Evolutionary conservation across 2,888 invertebrate species (phyloP), one percentile per base, ranked within the genome.

Genomic region (Dyspetes luteomarginatus): DNA sequence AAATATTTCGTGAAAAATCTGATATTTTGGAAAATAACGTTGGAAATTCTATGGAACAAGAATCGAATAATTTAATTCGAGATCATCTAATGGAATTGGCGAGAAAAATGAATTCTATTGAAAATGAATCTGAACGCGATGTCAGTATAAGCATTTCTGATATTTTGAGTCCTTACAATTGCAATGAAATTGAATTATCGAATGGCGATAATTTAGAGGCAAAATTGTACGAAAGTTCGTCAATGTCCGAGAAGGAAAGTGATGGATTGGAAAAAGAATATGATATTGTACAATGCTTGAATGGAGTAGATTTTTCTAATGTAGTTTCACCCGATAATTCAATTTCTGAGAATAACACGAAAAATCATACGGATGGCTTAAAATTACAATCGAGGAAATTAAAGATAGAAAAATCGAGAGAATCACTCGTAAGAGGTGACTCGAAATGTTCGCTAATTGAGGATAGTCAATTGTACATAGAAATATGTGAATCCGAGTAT

Each of bases 41-140:
- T 4, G 64, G 7, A 4, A 45, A 71, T 50, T 28, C 24, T 7
- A 17, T 3, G 28, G 17, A 30, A 22, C 17, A 64, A n/a, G 26
- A 83, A 60, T 52, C 67, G 0, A 30, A 26, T 12, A 48, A 76
- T 43, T 28, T 52, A 48, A 69, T 74, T 36, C 19, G 24, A 7
- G 85, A 86, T 50, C 84, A 87, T 45, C 78, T 86, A 9, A 65
- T 86, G 41, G 87, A 86, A 69, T 81, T 86, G n/a, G 85, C 83
- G 0, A 83, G 78, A n/a, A 87, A 84, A 72, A 83, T 84, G 5
- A 84, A 83, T 68, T 79, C 83, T 3, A 81, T 84, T 15, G 84
- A 82, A 52, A 84, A 81, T 12, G 78, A 81, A 19, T 55, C 75
- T 48, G 78, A 81, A 48, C 77, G 82, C 0, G 78, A 56, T 60